A percentile compares a stretch with the other conserved stretches of the same genome.
phyloP scores from a whole-genome alignment of 2,888 invertebrate species.

The Operophtera brumata region DNA sequence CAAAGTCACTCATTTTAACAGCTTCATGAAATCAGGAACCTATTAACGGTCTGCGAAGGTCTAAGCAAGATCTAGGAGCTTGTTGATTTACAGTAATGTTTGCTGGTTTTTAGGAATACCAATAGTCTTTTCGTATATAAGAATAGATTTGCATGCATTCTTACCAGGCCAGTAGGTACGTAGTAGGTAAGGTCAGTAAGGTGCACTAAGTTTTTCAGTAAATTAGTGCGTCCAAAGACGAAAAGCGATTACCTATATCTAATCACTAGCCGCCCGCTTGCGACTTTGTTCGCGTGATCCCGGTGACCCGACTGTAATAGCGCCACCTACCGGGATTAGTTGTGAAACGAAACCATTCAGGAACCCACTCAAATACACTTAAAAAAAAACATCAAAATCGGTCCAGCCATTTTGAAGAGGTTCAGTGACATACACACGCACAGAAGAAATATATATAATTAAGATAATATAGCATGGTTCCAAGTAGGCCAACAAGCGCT shows the following conservation, averaged over 20 bases:
- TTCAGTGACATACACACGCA: too few relatives aligned
- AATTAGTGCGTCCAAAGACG: conserved; percentile 20
- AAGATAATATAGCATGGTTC: conserved; percentile 16
- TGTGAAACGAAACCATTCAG: too few relatives aligned
- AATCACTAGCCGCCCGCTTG: too few relatives aligned
- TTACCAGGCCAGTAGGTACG: background rate
- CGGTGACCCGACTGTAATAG: too few relatives aligned
- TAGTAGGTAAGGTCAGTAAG: background rate
- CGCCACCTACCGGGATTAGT: too few relatives aligned
- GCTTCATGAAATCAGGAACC: conserved; percentile 1
- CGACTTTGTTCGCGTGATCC: too few relatives aligned
- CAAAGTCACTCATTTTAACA: conserved; percentile 23
- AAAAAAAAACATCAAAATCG: too few relatives aligned
- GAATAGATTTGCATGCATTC: background rate
- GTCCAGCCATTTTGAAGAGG: too few relatives aligned
- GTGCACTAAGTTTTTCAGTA: conserved; percentile 12
- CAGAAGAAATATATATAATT: too few relatives aligned
- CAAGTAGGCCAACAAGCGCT: conserved; percentile 25
- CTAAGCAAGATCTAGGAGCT: background rate
- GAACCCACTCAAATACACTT: too few relatives aligned
- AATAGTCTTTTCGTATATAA: background rate
- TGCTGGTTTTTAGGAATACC: background rate
- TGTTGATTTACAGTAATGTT: background rate
- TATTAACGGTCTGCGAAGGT: conserved; percentile 1
- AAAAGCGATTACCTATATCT: too few relatives aligned